Percentiles rank a stretch among this genome's conserved stretches.
phyloP scores from a whole-genome alignment of 2,888 invertebrate genomes.

The Incurvaria masculella region DNA sequence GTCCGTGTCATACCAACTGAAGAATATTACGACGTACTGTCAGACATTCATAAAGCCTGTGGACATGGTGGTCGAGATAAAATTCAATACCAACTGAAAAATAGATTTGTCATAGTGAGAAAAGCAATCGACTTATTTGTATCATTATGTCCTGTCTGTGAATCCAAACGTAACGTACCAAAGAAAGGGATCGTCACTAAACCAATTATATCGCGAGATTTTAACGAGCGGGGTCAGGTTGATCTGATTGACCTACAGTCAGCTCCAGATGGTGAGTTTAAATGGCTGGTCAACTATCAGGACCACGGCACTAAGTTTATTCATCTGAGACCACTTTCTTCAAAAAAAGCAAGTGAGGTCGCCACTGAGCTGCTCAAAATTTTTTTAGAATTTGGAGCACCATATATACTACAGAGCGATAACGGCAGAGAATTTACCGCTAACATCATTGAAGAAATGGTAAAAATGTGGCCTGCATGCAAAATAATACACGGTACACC shows the following conservation, averaged over 20 bases:
- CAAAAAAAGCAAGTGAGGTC: conserved; percentile 20
- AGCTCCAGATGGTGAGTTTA: conserved; percentile 23
- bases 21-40: conserved; percentile 16
- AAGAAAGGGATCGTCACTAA: conserved; percentile 20
- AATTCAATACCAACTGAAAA: background rate
- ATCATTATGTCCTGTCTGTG: background rate
- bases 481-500: conserved; percentile 14
- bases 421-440: conserved; percentile 17
- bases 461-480: conserved; percentile 17
- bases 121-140: background rate
- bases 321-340: conserved; percentile 21
- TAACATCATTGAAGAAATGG: conserved; percentile 17
- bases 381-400: conserved; percentile 16
- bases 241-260: conserved; percentile 24
- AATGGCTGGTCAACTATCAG: conserved; percentile 26
- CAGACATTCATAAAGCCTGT: conserved; percentile 16
- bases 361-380: conserved; percentile 21
- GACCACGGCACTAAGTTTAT: conserved; percentile 26
- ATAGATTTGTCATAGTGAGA: background rate
- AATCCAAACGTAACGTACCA: conserved; percentile 1
- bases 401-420: conserved; percentile 16
- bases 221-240: conserved; percentile 22
- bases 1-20: conserved; percentile 15
- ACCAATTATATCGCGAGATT: conserved; percentile 20
- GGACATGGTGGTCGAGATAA: background rate